Conservation (phyloP, 2,888 invertebrate genomes). For the Philereme transversata region DNA sequence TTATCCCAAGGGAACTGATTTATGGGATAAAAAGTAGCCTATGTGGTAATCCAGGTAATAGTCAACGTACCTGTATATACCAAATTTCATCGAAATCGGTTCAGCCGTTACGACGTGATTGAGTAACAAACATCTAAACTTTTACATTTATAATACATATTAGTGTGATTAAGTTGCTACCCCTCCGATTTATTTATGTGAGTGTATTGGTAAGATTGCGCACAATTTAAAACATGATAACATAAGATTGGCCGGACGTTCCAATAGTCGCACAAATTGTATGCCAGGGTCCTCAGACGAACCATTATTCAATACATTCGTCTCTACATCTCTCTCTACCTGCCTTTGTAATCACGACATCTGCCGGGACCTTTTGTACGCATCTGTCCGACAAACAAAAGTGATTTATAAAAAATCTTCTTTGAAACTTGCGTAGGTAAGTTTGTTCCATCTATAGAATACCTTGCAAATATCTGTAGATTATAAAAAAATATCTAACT, state of each 20-base stretch:
- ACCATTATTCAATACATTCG: conserved; percentile 18
- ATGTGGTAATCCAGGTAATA: too few relatives aligned
- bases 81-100: too few relatives aligned
- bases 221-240: too few relatives aligned
- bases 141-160: too few relatives aligned
- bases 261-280: conserved; percentile 30
- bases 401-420: conserved; percentile 41
- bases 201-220: too few relatives aligned
- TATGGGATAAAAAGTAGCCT: too few relatives aligned
- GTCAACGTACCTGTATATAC: too few relatives aligned
- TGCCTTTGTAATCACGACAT: conserved; percentile 50
- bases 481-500: neutral
- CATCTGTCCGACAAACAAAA: conserved; percentile 43
- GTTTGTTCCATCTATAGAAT: conserved; percentile 3
- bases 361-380: conserved; percentile 39
- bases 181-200: too few relatives aligned
- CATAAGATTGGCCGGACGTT: conserved; percentile 3
- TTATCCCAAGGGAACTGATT: too few relatives aligned
- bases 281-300: conserved; percentile 19
- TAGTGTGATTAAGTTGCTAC: too few relatives aligned
- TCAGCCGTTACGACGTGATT: too few relatives aligned
- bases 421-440: conserved; percentile 6
- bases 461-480: conserved; percentile 14
- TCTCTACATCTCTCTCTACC: conserved; percentile 36
- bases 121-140: too few relatives aligned